Base-by-base conservation (phyloP, 2,888 invertebrate genomes). In the Drosophila colorata region DNA sequence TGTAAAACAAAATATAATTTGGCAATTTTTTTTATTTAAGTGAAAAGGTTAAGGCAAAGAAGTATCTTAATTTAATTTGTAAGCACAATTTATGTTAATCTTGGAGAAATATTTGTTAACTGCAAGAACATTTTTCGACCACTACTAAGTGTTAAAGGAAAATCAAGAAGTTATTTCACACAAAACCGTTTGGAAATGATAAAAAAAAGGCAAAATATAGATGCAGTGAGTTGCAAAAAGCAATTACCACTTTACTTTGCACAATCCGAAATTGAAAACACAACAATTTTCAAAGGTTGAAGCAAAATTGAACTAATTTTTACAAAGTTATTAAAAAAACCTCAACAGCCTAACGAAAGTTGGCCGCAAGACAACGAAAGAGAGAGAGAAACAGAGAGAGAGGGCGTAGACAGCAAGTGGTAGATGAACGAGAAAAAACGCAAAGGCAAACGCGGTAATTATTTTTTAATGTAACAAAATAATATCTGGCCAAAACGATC, bases 381-480 rank as follows among this genome's bases (percentile, higher is more conserved):
- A 14, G 52, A 5, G 31, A 33, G 20, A 16, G 16, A 5, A 9
- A 13, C 5, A 11, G 38, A 16, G 35, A 31, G 58, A 20, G 33
- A 1, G 31, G 13, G 33, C 11, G 33, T 8, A 31, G 33, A 33
- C 7, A 16, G 7, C 23, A 28, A 28, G 9, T 28, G 28, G 28
- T 28, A 28, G 18, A 48, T 51, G 37, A 35, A 38, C 5, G 55
- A 51, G 58, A 64, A 55, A 49, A 63, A 74, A 88, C 53, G 73
- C 70, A 84, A 87, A 88, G 76, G 82, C 87, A 82, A 82, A 88
- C 76, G 84, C 78, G 84, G 89, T 84, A 88, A 88, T 88, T 88
- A 88, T 88, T 88, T 90, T 88, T 88, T 88, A 88, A 88, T 88
- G 88, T 88, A 88, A 89, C 90, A 89, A 90, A 90, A 90, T 89